These are phyloP conservation scores for Microcebus murinus DNA, from an alignment of 2,113 vertebrate species.

Conservation along the genomic window DNA sequence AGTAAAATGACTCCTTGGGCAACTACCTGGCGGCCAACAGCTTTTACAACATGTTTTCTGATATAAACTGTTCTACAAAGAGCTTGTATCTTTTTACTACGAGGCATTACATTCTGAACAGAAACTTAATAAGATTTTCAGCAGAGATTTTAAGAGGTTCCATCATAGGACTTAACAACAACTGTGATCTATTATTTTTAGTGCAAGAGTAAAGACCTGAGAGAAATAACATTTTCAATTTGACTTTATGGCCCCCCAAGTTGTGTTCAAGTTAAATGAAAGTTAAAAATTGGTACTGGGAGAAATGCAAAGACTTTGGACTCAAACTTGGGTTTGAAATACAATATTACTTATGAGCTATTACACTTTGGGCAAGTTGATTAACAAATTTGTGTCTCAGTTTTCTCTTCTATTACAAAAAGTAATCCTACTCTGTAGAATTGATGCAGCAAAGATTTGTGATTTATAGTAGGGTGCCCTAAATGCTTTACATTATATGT, in stretches of 20 bases:
- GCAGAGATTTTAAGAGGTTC: constrained; percentile 68
- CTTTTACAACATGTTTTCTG: constrained; percentile 62
- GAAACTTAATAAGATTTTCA: constrained; percentile 75
- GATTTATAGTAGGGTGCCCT: neutral
- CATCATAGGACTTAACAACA: constrained; percentile 62
- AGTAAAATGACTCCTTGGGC: constrained; percentile 42
- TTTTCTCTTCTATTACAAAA: neutral
- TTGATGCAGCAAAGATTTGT: neutral
- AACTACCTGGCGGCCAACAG: neutral
- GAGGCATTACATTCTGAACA: constrained; percentile 39
- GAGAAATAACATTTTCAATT: constrained; percentile 62
- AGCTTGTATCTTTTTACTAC: constrained; percentile 69
- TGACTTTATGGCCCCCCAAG: constrained; percentile 60
- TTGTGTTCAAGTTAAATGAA: constrained; percentile 66
- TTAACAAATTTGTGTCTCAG: neutral
- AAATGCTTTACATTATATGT: neutral
- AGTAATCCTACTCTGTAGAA: neutral
- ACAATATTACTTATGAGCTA: neutral
- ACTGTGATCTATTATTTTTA: constrained; percentile 72
- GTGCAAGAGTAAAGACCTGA: constrained; percentile 52
- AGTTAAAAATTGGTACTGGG: constrained; percentile 34
- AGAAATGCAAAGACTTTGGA: neutral
- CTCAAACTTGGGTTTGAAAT: neutral
- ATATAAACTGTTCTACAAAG: constrained; percentile 66
- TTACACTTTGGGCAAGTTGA: neutral